phyloP scores from a whole-genome alignment of 2,888 invertebrate species.

The Acrobasis repandana region DNA sequence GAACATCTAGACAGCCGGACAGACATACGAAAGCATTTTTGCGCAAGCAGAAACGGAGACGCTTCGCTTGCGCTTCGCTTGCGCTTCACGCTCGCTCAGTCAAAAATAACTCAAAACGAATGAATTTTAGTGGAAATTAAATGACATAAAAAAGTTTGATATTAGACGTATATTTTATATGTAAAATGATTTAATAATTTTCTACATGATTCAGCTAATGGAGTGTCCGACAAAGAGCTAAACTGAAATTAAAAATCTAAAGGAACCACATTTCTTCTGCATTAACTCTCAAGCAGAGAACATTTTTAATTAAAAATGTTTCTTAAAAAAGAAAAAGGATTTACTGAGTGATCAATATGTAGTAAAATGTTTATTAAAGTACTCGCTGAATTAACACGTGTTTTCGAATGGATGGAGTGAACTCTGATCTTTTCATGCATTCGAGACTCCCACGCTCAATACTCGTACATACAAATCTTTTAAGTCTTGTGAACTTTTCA shows the following conservation, averaged over 20 bases:
- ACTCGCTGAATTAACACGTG: conserved; percentile 9
- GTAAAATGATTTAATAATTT: too few relatives aligned
- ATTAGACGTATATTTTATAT: too few relatives aligned
- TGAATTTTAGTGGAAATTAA: too few relatives aligned
- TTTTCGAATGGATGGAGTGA: conserved; percentile 7
- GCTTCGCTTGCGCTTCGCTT: too few relatives aligned
- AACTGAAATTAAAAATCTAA: background rate
- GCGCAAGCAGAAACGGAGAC: too few relatives aligned
- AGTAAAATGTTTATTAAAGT: background rate
- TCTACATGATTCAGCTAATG: too few relatives aligned
- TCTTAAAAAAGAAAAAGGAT: background rate
- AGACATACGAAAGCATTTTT: too few relatives aligned
- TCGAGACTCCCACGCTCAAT: conserved; percentile 6
- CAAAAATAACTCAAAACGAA: too few relatives aligned
- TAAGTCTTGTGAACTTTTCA: background rate
- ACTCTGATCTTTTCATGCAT: conserved; percentile 13
- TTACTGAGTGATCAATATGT: background rate
- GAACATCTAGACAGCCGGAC: too few relatives aligned
- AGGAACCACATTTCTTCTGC: background rate
- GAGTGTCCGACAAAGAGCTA: background rate
- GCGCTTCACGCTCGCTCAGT: too few relatives aligned
- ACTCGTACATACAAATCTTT: conserved; percentile 8
- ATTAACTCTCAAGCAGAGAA: background rate
- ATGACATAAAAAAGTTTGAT: too few relatives aligned
- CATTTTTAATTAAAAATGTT: background rate